Evolutionary conservation across 2,113 vertebrate species (phyloP), one percentile per base, ranked within the genome.

Genomic region (Oriolus oriolus): DNA sequence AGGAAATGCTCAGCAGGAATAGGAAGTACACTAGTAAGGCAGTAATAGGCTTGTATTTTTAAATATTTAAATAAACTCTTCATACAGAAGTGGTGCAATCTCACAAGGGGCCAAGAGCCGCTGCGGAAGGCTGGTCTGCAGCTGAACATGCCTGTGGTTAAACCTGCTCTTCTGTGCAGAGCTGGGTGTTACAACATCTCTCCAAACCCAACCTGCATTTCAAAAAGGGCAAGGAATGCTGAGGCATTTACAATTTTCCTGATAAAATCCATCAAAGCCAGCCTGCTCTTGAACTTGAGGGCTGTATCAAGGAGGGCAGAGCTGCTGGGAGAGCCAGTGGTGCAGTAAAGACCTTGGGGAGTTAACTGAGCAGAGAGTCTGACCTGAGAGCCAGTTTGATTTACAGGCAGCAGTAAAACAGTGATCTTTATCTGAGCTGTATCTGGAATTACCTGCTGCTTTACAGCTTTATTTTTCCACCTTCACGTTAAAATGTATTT

Each of bases 41-140:
- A 53, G 84, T 78, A 95, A 96, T 92, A 92, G 92, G 95, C 64
- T 71, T 82, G 73, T 97, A 96, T 97, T 97, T 97, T 96, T 96
- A 97, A 94, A 31, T 89, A 94, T 97, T 94, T 92, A 96, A 96
- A 96, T 93, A 64, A 75, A 81, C 56, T 21, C 85, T 78, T 74
- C 82, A 66, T 74, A 80, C 75, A 94, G 90, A 93, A 95, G 90
- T 97, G 92, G 83, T 92, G 80, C 81, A 89, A 16, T 84, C 73
- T 94, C 88, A 93, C 76, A n/a, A 27, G 59, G 59, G 71, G 50
- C 84, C 63, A 35, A 18, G 53, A 31, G 30, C 92, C 74, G 15
- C 60, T 33, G 84, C 37, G 1, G 86, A 82, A 92, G 90, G 86
- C 64, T 69, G 77, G 18, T n/a, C 53, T 83, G 91, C 87, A 80